Evolutionary conservation across 2,888 invertebrate genomes (phyloP).

Genomic region (Dicyrtoma fusca): DNA sequence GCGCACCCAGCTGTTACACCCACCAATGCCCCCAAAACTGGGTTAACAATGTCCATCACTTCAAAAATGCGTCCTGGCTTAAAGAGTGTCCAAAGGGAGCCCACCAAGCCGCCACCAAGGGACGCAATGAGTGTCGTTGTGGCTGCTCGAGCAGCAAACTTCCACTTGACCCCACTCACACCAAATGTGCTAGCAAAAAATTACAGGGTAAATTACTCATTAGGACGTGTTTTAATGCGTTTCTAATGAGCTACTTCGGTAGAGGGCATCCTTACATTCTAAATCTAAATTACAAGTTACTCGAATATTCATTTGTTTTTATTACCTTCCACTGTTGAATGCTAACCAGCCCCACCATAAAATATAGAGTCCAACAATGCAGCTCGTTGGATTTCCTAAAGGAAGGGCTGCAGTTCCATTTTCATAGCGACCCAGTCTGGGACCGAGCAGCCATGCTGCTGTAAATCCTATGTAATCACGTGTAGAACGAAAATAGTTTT

Average conservation of each 20-base stretch:
- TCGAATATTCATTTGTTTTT: slow-evolving; percentile 9
- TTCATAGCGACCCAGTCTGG: slow-evolving; percentile 59
- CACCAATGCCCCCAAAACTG: slow-evolving; percentile 61
- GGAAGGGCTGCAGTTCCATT: slow-evolving; percentile 57
- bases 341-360: slow-evolving; percentile 64
- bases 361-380: slow-evolving; percentile 60
- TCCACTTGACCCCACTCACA: slow-evolving; percentile 61
- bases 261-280: too few relatives aligned
- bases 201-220: not conserved
- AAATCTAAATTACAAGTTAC: too few relatives aligned
- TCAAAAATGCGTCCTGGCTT: slow-evolving; percentile 58
- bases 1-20: slow-evolving; percentile 58
- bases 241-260: too few relatives aligned
- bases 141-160: slow-evolving; percentile 60
- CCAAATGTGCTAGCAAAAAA: slow-evolving; percentile 61
- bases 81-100: slow-evolving; percentile 55
- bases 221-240: too few relatives aligned
- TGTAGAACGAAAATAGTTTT: not conserved
- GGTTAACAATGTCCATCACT: slow-evolving; percentile 61
- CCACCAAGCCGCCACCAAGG: slow-evolving; percentile 60
- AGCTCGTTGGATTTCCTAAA: slow-evolving; percentile 59
- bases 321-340: slow-evolving; percentile 57
- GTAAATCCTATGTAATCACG: slow-evolving; percentile 44
- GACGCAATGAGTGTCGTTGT: slow-evolving; percentile 60
- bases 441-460: slow-evolving; percentile 55